Base-by-base conservation (phyloP, 2,113 vertebrate genomes). In the Campylorhamphus procurvoides region DNA sequence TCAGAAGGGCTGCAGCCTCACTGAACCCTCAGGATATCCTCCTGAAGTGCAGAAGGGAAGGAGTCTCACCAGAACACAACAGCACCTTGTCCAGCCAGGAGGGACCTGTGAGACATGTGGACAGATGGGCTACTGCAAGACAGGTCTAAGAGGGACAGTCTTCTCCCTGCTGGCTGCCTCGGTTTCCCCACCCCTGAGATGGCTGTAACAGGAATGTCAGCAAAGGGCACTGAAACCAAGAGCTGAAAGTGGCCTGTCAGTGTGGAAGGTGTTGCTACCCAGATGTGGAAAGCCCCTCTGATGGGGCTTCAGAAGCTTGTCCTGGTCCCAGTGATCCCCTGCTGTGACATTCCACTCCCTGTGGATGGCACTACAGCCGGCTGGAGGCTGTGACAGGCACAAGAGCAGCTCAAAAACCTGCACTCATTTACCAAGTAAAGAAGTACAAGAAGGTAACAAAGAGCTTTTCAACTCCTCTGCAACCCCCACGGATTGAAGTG, bases 211-310 rank as follows among this genome's bases (percentile, higher is more conserved):
- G 79, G 15, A 83, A 39, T 40, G 62, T 0, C 3, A 58, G 4
- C 46, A 87, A 88, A 91, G 73, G 76, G 50, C 75, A 83, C 59
- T 49, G 63, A 84, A 83, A 69, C n/a, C 63, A 86, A 14, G 44
- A 84, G 52, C 73, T 79, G 69, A 46, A 86, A 84, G 39, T 24
- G 46, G 7, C 60, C 44, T 59, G 49, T 33, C 64, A 67, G 76
- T 37, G 3, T 2, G 49, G 46, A 52, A 49, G 49, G 19, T 28
- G 42, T 56, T 80, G 46, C 64, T 67, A 12, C 69, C 37, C 68
- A 73, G 86, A 4, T 31, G 5, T 1, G 25, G 85, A 88, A 88
- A 88, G 3, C 31, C 75, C 85, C 79, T 85, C 10, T 3, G 5
- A 46, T 6, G 53, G 31, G 50, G 4, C 28, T 73, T 67, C 52